Percentiles rank a stretch among this genome's conserved stretches.
phyloP scores from a whole-genome alignment of 2,888 invertebrate genomes.

The Octodonta nipae region DNA sequence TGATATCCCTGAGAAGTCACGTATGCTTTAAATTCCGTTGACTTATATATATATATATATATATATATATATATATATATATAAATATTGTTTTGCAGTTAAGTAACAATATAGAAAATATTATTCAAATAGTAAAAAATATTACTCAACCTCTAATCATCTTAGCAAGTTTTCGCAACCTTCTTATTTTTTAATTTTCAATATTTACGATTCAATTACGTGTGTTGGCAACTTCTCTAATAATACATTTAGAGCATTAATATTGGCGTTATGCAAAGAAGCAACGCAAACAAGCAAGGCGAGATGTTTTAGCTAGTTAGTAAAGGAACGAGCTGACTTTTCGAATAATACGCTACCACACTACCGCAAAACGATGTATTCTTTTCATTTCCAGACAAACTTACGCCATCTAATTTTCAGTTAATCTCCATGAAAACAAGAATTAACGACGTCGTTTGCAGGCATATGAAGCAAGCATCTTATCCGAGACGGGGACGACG shows the following conservation, averaged over 20 bases:
- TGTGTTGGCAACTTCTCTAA: conserved; percentile 20
- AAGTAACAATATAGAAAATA: too few relatives aligned
- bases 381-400: conserved; percentile 35
- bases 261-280: conserved; percentile 20
- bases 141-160: too few relatives aligned
- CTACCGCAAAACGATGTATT: conserved; percentile 33
- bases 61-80: too few relatives aligned
- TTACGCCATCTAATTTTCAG: conserved; percentile 39
- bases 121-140: too few relatives aligned
- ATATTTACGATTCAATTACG: conserved; percentile 29
- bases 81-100: too few relatives aligned
- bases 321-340: conserved; percentile 28
- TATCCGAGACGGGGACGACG: conserved; percentile 18
- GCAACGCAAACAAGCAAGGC: too few relatives aligned
- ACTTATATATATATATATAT: too few relatives aligned
- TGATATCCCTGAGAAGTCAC: too few relatives aligned
- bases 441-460: conserved; percentile 38
- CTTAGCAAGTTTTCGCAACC: too few relatives aligned
- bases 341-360: conserved; percentile 31
- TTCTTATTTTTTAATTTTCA: too few relatives aligned
- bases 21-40: too few relatives aligned
- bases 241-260: conserved; percentile 25
- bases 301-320: conserved; percentile 17
- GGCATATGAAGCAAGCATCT: conserved; percentile 34
- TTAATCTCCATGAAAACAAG: conserved; percentile 38